A percentile compares a stretch with the other conserved stretches of the same genome.
Evolutionary conservation across 2,113 vertebrate genomes (phyloP).

Genomic region (Camelus dromedarius): DNA sequence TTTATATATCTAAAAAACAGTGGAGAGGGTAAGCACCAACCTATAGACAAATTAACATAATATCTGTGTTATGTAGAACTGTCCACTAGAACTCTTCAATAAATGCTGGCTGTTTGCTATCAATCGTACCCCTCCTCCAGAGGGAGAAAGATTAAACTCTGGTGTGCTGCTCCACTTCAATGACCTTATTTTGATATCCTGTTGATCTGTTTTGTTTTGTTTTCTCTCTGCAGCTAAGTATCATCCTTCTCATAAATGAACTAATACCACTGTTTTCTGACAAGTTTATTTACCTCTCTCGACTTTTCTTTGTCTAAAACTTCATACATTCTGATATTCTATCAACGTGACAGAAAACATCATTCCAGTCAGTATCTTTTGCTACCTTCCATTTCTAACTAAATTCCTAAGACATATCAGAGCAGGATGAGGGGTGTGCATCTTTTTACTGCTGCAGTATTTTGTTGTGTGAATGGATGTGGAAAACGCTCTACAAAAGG

Average conservation of each 20-base stretch:
- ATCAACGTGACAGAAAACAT: neutral
- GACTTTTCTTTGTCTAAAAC: neutral
- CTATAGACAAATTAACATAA: neutral
- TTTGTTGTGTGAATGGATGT: neutral
- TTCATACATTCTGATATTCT: neutral
- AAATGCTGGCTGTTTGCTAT: neutral
- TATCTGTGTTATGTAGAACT: neutral
- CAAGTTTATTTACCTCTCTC: slow-evolving; percentile 37
- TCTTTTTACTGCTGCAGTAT: neutral
- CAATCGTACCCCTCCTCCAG: neutral
- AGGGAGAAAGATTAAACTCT: neutral
- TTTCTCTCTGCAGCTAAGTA: neutral
- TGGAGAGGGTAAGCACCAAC: neutral
- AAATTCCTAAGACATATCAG: neutral
- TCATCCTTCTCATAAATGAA: neutral
- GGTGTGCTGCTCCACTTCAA: neutral
- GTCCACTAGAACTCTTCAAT: neutral
- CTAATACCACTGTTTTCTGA: neutral
- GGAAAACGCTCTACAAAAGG: neutral
- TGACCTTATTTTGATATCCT: neutral
- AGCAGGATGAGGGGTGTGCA: neutral
- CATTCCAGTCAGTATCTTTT: neutral
- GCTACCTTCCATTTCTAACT: neutral
- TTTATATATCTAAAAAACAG: neutral
- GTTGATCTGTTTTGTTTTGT: neutral